Evolutionary conservation across 2,888 invertebrate genomes (phyloP).

Genomic region (Drosophila mayaguana): DNA sequence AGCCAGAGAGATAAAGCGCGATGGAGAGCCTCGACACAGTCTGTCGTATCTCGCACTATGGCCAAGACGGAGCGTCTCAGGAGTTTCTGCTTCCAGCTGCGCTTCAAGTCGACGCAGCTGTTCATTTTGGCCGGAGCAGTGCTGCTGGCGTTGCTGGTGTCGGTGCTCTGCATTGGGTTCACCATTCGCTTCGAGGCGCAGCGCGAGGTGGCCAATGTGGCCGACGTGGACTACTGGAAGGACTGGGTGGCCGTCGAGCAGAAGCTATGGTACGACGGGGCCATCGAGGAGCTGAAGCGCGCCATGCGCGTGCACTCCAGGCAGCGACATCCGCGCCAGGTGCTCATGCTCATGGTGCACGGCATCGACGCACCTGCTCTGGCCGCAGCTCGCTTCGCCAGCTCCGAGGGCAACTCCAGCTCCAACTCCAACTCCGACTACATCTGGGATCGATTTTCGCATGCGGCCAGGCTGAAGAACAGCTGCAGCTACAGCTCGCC

Average conservation of each 20-base stretch:
- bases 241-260: slow-evolving; percentile 68
- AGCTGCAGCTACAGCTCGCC: slow-evolving; percentile 93
- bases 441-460: slow-evolving; percentile 92
- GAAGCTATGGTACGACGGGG: slow-evolving; percentile 85
- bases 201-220: slow-evolving; percentile 70
- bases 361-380: slow-evolving; percentile 94
- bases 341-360: slow-evolving; percentile 93
- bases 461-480: slow-evolving; percentile 93
- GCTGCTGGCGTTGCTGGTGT: slow-evolving; percentile 66
- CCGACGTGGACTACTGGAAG: slow-evolving; percentile 73
- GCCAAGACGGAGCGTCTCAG: slow-evolving; percentile 28
- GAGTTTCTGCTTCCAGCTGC: slow-evolving; percentile 37
- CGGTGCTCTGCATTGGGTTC: slow-evolving; percentile 75
- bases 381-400: slow-evolving; percentile 88
- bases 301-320: slow-evolving; percentile 86
- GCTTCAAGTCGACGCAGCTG: slow-evolving; percentile 68
- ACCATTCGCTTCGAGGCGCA: slow-evolving; percentile 77
- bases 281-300: slow-evolving; percentile 86
- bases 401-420: slow-evolving; percentile 84
- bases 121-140: slow-evolving; percentile 72
- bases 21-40: not conserved
- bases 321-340: slow-evolving; percentile 87
- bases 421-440: slow-evolving; percentile 80
- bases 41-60: not conserved
- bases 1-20: slow-evolving; percentile 8